These are phyloP conservation scores for Pangasius krempfi DNA, from an alignment of 2,797 vertebrate species.

Conservation along the genomic window DNA sequence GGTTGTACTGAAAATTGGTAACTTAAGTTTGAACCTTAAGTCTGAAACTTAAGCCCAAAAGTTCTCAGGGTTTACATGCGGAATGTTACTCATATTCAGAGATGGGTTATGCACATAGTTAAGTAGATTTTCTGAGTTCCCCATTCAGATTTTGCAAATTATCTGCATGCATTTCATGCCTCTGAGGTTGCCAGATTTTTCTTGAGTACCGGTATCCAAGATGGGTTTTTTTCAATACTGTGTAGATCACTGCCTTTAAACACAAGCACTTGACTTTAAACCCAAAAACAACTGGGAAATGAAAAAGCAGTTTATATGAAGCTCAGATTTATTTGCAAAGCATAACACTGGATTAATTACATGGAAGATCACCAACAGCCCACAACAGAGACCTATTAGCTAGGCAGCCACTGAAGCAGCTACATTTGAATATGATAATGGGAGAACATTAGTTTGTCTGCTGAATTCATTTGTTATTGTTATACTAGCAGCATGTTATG, in stretches of 20 bases:
- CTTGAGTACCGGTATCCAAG: neutral
- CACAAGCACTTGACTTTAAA: neutral
- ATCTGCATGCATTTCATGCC: neutral
- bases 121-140: neutral
- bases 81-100: neutral
- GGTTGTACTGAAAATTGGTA: neutral
- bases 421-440: constrained; percentile 17
- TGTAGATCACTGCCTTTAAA: neutral
- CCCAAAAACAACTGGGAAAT: neutral
- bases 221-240: neutral
- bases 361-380: constrained; percentile 8
- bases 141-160: neutral
- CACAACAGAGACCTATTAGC: constrained; percentile 13
- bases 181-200: neutral
- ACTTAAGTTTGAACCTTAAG: neutral
- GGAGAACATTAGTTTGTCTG: neutral
- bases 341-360: neutral
- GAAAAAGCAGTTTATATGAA: neutral
- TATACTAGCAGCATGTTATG: neutral
- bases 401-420: constrained; percentile 3
- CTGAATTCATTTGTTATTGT: neutral
- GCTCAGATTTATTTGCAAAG: neutral
- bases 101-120: neutral
- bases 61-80: neutral
- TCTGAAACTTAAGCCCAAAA: neutral